Conservation (phyloP, 2,113 vertebrate genomes). For the Zeus faber region DNA sequence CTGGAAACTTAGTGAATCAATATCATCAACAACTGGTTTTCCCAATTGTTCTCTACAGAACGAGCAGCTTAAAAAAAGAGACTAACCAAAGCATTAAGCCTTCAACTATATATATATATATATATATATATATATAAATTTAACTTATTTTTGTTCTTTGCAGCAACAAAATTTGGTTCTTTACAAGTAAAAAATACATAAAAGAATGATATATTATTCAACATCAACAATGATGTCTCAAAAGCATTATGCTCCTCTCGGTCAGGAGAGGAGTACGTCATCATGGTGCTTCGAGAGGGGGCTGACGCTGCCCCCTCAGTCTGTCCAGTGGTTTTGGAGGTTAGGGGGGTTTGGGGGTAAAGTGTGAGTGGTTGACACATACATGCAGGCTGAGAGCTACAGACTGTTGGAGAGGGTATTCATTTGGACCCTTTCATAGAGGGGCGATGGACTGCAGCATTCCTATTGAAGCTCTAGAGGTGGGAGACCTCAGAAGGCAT, state of each 20-base stretch:
- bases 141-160: background rate
- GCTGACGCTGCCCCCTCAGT: slow-evolving; percentile 37
- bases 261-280: slow-evolving; percentile 39
- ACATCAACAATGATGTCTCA: slow-evolving; percentile 34
- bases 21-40: no score
- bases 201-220: slow-evolving; percentile 1
- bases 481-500: slow-evolving; percentile 1
- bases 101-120: no score
- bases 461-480: slow-evolving; percentile 2
- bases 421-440: no score
- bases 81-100: no score
- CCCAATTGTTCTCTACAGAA: no score
- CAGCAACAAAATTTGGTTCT: slow-evolving; percentile 3
- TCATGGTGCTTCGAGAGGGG: slow-evolving; percentile 32
- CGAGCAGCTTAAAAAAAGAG: no score
- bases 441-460: slow-evolving; percentile 19
- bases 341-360: slow-evolving; percentile 16
- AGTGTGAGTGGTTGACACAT: no score
- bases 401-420: no score
- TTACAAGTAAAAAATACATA: slow-evolving; percentile 9
- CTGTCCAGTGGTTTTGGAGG: slow-evolving; percentile 65
- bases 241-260: slow-evolving; percentile 24
- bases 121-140: no score
- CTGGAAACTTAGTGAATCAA: no score
- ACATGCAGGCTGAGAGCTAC: no score